A percentile compares a stretch with the other conserved stretches of the same genome.
Evolutionary conservation across 2,888 invertebrate genomes (phyloP).

Genomic region (Polydrusus cervinus): DNA sequence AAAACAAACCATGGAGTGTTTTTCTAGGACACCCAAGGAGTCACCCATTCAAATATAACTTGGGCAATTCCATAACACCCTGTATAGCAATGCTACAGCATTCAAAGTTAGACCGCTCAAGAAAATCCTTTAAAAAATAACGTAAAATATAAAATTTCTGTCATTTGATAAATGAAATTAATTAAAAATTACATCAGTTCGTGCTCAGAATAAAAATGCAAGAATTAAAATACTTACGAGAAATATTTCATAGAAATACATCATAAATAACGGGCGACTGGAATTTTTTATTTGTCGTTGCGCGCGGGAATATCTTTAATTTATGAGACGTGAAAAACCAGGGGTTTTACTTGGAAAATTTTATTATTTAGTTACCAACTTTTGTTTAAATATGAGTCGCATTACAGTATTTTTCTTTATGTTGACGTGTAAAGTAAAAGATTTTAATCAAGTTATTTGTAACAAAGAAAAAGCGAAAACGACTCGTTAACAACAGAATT

Average conservation of each 20-base stretch:
- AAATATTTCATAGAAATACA: conserved; percentile 53
- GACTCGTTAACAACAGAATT: neutral
- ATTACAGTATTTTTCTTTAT: neutral
- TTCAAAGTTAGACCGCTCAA: too few species aligned
- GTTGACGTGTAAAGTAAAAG: neutral
- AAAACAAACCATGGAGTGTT: too few species aligned
- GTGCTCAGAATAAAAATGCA: conserved; percentile 50
- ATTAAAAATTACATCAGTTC: conserved; percentile 50
- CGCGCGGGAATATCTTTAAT: conserved; percentile 51
- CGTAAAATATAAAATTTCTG: neutral
- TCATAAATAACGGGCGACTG: conserved; percentile 51
- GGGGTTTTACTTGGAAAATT: conserved; percentile 45
- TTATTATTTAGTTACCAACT: conserved; percentile 41
- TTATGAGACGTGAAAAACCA: conserved; percentile 50
- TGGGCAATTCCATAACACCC: too few species aligned
- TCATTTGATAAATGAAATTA: conserved; percentile 39
- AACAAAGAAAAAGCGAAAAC: neutral
- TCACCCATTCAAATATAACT: too few species aligned
- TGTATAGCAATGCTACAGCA: too few species aligned
- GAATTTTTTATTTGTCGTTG: conserved; percentile 53
- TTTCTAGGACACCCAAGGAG: too few species aligned
- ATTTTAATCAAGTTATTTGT: neutral
- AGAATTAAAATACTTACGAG: conserved; percentile 49
- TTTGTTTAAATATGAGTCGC: conserved; percentile 35
- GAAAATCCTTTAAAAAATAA: neutral